Conservation (phyloP, 1,140 invertebrate genomes). For the Eciton burchellii region DNA sequence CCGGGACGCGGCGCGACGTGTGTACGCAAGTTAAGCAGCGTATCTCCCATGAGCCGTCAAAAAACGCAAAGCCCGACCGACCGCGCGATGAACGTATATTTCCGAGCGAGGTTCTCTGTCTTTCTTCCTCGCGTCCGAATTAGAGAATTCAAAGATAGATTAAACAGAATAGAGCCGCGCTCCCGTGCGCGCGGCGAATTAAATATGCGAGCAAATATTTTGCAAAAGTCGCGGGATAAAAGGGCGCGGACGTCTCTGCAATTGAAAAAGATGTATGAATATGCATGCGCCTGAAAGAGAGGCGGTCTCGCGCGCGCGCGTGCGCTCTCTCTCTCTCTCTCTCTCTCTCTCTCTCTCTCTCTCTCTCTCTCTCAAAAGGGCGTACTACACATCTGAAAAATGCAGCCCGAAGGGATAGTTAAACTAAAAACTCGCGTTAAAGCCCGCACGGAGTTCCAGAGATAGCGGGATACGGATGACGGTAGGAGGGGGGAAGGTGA, state of each 20-base stretch:
- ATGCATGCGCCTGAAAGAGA: constrained; percentile 50
- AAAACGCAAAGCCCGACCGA: constrained; percentile 10
- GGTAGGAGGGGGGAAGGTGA: not conserved
- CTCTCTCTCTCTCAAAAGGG: constrained; percentile 37
- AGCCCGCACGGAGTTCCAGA: constrained; percentile 17
- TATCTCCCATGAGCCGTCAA: not conserved
- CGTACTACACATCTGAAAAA: constrained; percentile 54
- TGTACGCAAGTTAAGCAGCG: constrained; percentile 28
- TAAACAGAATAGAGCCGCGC: constrained; percentile 4
- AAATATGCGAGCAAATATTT: constrained; percentile 58
- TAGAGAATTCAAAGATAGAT: constrained; percentile 44
- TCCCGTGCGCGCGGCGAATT: constrained; percentile 6
- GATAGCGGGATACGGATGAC: constrained; percentile 6
- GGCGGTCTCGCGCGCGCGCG: not conserved
- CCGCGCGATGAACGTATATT: not conserved
- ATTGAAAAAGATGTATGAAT: constrained; percentile 58
- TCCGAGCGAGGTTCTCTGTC: not conserved
- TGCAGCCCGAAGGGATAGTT: constrained; percentile 49
- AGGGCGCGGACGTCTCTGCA: constrained; percentile 13
- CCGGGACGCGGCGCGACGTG: not conserved
- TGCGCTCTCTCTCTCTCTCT: too few species aligned
- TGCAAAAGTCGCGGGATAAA: constrained; percentile 49
- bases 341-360: too few species aligned
- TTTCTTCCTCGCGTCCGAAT: constrained; percentile 10
- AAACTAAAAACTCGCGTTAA: constrained; percentile 60